These are phyloP conservation scores for Mormoops blainvillei DNA, from an alignment of 2,113 vertebrate genomes.

Conservation along the genomic window DNA sequence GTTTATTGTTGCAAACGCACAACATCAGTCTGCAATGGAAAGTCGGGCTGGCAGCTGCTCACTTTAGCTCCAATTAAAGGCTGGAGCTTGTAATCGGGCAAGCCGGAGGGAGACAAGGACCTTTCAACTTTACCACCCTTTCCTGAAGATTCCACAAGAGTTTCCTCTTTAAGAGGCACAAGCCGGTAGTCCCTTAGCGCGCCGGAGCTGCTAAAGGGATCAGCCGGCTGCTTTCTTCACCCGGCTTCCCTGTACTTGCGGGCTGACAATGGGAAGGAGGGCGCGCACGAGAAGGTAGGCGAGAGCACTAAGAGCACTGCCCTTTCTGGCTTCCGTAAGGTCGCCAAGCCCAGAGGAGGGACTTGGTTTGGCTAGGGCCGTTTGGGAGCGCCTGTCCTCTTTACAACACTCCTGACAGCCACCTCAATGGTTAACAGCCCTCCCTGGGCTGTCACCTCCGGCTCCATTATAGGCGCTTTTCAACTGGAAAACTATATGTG, in stretches of 20 bases:
- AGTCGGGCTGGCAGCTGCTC: constrained; percentile 65
- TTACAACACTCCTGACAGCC: not conserved
- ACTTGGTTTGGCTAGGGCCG: not conserved
- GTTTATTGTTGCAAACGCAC: constrained; percentile 63
- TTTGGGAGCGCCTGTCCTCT: not conserved
- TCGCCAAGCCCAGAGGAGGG: not conserved
- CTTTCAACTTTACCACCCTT: constrained; percentile 73
- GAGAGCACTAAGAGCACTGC: not conserved
- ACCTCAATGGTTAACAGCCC: constrained; percentile 7
- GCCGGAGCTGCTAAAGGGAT: not conserved
- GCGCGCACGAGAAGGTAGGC: not conserved
- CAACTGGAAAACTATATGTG: constrained; percentile 25
- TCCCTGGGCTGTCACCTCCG: constrained; percentile 10
- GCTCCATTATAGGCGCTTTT: constrained; percentile 23
- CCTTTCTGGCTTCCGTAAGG: not conserved
- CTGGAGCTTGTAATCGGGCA: constrained; percentile 21
- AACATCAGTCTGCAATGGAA: constrained; percentile 43
- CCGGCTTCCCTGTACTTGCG: not conserved
- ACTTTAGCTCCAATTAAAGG: constrained; percentile 69
- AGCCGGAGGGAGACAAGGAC: constrained; percentile 54
- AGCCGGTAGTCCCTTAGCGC: not conserved
- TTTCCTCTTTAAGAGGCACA: constrained; percentile 59
- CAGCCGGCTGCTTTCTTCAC: not conserved
- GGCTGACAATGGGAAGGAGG: not conserved
- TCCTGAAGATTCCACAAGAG: constrained; percentile 69